A percentile compares a stretch with the other conserved stretches of the same genome.
These are phyloP conservation scores for Bombyx huttoni DNA, from an alignment of 2,888 invertebrate genomes.

Conservation along the genomic window DNA sequence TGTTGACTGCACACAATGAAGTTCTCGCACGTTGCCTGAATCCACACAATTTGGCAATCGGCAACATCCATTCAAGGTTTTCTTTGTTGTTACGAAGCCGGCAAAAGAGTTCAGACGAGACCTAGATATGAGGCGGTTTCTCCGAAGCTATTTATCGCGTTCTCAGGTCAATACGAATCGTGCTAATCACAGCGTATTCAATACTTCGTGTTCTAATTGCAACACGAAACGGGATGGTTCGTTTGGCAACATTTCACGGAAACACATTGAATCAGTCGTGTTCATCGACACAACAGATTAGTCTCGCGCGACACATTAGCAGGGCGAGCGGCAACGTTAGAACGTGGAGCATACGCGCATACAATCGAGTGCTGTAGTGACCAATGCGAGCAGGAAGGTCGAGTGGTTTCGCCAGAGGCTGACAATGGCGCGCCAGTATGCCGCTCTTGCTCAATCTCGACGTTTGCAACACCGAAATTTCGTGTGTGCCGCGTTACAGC, in stretches of 20 bases:
- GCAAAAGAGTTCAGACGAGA: constrained; percentile 16
- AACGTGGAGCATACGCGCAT: constrained; percentile 25
- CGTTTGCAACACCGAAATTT: constrained; percentile 66
- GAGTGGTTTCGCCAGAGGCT: constrained; percentile 59
- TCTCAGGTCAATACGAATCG: constrained; percentile 3
- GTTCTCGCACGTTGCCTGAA: constrained; percentile 16
- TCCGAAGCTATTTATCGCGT: constrained; percentile 4
- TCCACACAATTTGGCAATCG: constrained; percentile 36
- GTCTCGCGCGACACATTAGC: neutral
- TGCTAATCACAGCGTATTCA: constrained; percentile 2
- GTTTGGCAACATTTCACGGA: neutral
- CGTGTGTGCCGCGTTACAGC: constrained; percentile 59
- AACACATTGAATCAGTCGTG: neutral
- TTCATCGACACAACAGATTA: constrained; percentile 5
- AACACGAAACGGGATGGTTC: neutral
- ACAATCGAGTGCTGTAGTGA: constrained; percentile 55
- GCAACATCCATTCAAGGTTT: constrained; percentile 37
- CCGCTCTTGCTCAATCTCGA: constrained; percentile 49
- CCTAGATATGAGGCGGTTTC: constrained; percentile 10
- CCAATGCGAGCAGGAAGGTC: constrained; percentile 64
- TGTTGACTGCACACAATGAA: neutral
- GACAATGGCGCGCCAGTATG: constrained; percentile 57
- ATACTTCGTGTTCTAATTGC: constrained; percentile 5
- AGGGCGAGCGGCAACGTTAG: neutral
- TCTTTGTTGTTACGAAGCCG: constrained; percentile 31